Evolutionary conservation across 1,140 invertebrate species (phyloP).

Genomic region (Zaprionus davidi): DNA sequence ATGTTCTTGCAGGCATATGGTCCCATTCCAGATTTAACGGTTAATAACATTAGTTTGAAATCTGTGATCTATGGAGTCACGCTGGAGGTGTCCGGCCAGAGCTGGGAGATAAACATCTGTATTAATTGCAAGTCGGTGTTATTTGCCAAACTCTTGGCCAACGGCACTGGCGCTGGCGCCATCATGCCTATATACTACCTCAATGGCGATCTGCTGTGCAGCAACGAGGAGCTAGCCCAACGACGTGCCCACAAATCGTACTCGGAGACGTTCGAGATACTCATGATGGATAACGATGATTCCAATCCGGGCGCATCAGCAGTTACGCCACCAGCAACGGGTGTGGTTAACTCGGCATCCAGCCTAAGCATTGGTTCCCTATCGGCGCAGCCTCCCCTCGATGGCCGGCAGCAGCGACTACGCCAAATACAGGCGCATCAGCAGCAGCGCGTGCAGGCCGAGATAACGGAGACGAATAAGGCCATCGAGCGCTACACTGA

Average conservation of each 20-base stretch:
- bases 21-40: conserved; percentile 68
- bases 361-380: conserved; percentile 57
- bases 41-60: conserved; percentile 56
- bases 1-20: conserved; percentile 59
- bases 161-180: conserved; percentile 31
- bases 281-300: conserved; percentile 64
- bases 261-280: conserved; percentile 69
- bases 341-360: conserved; percentile 36
- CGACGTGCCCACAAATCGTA: conserved; percentile 60
- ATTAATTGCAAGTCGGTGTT: conserved; percentile 72
- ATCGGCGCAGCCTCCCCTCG: conserved; percentile 18
- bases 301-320: conserved; percentile 1
- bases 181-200: conserved; percentile 56
- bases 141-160: conserved; percentile 60
- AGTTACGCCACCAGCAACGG: conserved; percentile 1
- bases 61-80: conserved; percentile 62
- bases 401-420: conserved; percentile 50
- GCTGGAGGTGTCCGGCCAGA: conserved; percentile 49
- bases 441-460: conserved; percentile 65
- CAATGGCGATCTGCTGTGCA: conserved; percentile 67
- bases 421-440: conserved; percentile 56
- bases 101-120: conserved; percentile 70
- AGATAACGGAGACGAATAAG: conserved; percentile 71
- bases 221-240: conserved; percentile 58
- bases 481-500: conserved; percentile 66